These are phyloP conservation scores for Eretmochelys imbricata DNA, from an alignment of 2,113 vertebrate genomes.

Conservation along the genomic window DNA sequence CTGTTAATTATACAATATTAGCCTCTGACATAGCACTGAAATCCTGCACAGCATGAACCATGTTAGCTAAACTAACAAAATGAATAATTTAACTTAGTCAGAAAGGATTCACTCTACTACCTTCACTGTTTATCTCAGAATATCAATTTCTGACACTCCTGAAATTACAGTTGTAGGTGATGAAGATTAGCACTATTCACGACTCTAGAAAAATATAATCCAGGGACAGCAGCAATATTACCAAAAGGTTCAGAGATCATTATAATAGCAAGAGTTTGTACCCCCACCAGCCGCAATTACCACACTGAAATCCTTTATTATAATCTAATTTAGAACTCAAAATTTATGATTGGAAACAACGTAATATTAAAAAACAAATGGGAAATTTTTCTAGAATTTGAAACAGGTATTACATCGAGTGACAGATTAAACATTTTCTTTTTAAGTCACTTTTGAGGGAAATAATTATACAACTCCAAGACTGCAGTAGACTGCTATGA, in stretches of 20 bases:
- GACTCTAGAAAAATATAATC: conserved; percentile 45
- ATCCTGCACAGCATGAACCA: conserved; percentile 70
- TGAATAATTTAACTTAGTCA: conserved; percentile 74
- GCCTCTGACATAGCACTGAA: conserved; percentile 54
- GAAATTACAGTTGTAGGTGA: conserved; percentile 47
- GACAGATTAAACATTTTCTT: conserved; percentile 31
- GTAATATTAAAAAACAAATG: background rate
- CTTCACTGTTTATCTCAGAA: conserved; percentile 72
- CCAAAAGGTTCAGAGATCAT: background rate
- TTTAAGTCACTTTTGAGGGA: conserved; percentile 5
- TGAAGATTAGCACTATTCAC: background rate
- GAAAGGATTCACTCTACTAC: conserved; percentile 52
- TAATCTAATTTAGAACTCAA: conserved; percentile 4
- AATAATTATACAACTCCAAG: conserved; percentile 43
- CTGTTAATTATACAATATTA: conserved; percentile 58
- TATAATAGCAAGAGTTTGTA: background rate
- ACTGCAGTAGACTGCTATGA: background rate
- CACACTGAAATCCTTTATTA: background rate
- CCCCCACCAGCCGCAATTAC: background rate
- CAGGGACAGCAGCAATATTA: background rate
- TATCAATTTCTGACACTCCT: conserved; percentile 58
- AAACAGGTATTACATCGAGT: conserved; percentile 11
- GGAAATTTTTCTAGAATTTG: background rate
- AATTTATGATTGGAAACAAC: conserved; percentile 29
- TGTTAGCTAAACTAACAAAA: conserved; percentile 65